A percentile compares a stretch with the other conserved stretches of the same genome.
Conservation (phyloP, 2,797 vertebrate species). For the Meriones psammophilus region DNA sequence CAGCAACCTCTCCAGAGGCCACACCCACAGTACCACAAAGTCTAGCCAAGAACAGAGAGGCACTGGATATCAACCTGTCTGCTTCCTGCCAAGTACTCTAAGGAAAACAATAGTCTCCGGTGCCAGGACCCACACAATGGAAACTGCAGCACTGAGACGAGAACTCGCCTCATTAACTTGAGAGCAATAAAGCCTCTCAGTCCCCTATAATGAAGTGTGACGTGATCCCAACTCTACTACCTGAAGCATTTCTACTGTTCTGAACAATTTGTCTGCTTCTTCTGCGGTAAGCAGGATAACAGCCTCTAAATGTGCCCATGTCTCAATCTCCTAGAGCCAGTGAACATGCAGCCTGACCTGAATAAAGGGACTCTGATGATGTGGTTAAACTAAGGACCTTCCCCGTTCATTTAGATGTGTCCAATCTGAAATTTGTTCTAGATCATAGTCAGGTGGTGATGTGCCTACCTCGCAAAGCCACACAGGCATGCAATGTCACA, state of each 20-base stretch:
- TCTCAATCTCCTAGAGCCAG: conserved; percentile 3
- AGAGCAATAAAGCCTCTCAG: conserved; percentile 19
- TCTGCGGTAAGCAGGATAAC: conserved; percentile 11
- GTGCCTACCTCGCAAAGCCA: background rate
- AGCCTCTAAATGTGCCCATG: background rate
- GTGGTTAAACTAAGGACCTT: conserved; percentile 32
- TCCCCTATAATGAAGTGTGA: background rate
- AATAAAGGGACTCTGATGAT: conserved; percentile 16
- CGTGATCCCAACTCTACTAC: background rate
- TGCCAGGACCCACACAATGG: background rate
- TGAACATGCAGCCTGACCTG: conserved; percentile 6
- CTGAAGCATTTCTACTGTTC: background rate
- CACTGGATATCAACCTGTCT: conserved; percentile 51
- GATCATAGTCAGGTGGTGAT: background rate
- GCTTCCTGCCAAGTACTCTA: conserved; percentile 19
- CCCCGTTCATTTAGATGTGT: background rate
- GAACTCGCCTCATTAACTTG: background rate
- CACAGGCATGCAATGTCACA: background rate
- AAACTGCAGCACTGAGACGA: conserved; percentile 38
- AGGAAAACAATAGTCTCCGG: conserved; percentile 27
- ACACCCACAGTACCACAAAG: background rate
- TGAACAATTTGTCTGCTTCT: conserved; percentile 21
- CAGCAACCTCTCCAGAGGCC: background rate
- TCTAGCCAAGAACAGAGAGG: conserved; percentile 52
- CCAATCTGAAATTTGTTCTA: background rate